Evolutionary conservation across 2,888 invertebrate genomes (phyloP).

Genomic region (Boloria euphrosyne): DNA sequence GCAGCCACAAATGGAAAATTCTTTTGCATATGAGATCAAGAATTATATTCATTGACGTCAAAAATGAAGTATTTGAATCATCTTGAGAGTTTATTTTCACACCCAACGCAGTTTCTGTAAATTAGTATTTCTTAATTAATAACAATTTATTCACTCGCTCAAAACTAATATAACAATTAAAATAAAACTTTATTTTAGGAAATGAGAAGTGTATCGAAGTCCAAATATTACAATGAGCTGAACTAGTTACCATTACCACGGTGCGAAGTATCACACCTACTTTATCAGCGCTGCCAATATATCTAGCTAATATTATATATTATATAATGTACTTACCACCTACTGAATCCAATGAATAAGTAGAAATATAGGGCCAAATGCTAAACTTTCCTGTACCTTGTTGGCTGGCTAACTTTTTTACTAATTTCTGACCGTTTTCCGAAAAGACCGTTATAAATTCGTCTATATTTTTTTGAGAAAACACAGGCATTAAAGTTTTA

Average conservation of each 20-base stretch:
- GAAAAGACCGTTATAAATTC: slow-evolving; percentile 84
- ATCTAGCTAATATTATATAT: no score
- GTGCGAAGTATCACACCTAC: no score
- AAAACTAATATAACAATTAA: no score
- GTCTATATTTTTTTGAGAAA: slow-evolving; percentile 86
- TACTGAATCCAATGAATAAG: slow-evolving; percentile 84
- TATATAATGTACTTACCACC: slow-evolving; percentile 73
- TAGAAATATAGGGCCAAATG: slow-evolving; percentile 78
- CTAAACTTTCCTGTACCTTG: slow-evolving; percentile 61
- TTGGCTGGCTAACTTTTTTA: slow-evolving; percentile 57
- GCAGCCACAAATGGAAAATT: slow-evolving; percentile 74
- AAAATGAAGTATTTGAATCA: slow-evolving; percentile 59
- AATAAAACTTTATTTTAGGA: no score
- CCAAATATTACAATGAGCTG: no score
- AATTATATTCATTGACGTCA: slow-evolving; percentile 54
- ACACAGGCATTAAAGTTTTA: slow-evolving; percentile 84
- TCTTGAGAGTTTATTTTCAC: slow-evolving; percentile 67
- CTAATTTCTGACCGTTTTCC: slow-evolving; percentile 79
- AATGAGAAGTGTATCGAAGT: no score
- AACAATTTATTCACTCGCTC: no score
- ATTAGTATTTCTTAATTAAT: not conserved
- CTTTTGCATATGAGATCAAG: slow-evolving; percentile 63
- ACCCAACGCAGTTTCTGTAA: slow-evolving; percentile 68
- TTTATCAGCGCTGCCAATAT: no score
- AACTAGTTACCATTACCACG: no score